phyloP scores from a whole-genome alignment of 1,140 invertebrate genomes.

The Aphidius gifuensis region DNA sequence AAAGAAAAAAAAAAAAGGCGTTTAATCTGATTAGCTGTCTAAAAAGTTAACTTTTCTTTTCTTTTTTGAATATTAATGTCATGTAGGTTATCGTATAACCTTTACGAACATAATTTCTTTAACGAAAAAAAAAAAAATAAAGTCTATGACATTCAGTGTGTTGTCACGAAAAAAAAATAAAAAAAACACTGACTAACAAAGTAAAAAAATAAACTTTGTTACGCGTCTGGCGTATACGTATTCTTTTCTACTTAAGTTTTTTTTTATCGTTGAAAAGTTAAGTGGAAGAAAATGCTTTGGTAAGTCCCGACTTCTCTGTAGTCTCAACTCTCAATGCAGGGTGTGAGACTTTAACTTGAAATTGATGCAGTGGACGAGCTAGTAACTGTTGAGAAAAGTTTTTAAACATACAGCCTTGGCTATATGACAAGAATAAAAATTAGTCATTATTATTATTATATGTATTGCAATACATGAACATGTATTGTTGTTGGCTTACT shows the following conservation, averaged over 20 bases:
- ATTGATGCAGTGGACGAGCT: conserved; percentile 46
- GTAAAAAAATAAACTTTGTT: conserved; percentile 48
- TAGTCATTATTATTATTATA: too few species aligned
- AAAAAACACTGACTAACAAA: conserved; percentile 42
- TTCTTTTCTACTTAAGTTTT: conserved; percentile 24
- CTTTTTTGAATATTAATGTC: too few species aligned
- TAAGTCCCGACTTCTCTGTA: conserved; percentile 6
- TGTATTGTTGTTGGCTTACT: too few species aligned
- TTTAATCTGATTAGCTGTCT: too few species aligned
- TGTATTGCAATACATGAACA: too few species aligned
- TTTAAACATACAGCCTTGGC: too few species aligned
- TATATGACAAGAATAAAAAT: too few species aligned
- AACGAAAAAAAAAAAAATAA: conserved; percentile 29
- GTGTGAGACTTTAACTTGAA: conserved; percentile 39
- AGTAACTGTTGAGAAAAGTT: conserved; percentile 3
- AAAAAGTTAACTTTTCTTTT: too few species aligned
- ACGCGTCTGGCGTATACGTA: conserved; percentile 28
- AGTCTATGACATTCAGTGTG: neutral
- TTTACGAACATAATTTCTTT: conserved; percentile 44
- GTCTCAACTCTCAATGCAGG: too few species aligned
- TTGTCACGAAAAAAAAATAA: conserved; percentile 5
- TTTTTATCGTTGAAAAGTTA: conserved; percentile 49
- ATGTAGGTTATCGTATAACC: conserved; percentile 50
- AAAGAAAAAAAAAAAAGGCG: too few species aligned
- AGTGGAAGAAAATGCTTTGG: conserved; percentile 51